These are phyloP conservation scores for Drosophila pachea DNA, from an alignment of 1,140 invertebrate genomes.

Conservation along the genomic window DNA sequence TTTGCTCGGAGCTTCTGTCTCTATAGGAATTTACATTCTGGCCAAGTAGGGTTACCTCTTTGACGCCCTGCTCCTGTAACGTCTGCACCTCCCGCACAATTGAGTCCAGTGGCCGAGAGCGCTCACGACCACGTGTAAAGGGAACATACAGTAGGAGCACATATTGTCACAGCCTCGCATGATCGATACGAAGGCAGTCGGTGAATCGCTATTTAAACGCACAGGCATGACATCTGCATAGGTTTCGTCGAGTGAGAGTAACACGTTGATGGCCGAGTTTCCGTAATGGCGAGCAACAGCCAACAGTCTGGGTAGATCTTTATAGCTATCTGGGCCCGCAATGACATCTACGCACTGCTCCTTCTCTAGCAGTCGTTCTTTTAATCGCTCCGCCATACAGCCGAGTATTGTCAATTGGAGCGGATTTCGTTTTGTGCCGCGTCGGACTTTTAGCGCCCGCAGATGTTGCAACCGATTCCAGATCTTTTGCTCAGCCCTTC, in stretches of 20 bases:
- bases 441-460: slow-evolving; percentile 83
- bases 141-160: slow-evolving; percentile 97
- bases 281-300: slow-evolving; percentile 85
- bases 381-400: slow-evolving; percentile 98
- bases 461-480: slow-evolving; percentile 89
- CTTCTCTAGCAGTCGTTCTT: slow-evolving; percentile 91
- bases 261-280: slow-evolving; percentile 94
- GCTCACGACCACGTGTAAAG: slow-evolving; percentile 94
- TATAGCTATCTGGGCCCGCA: slow-evolving; percentile 97
- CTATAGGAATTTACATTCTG: slow-evolving; percentile 99
- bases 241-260: slow-evolving; percentile 97
- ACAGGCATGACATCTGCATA: slow-evolving; percentile 97
- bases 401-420: slow-evolving; percentile 86
- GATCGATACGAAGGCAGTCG: slow-evolving; percentile 95
- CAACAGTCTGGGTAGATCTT: slow-evolving; percentile 93
- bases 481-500: slow-evolving; percentile 95
- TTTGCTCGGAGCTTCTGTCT: slow-evolving; percentile 81
- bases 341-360: slow-evolving; percentile 93
- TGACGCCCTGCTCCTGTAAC: slow-evolving; percentile 90
- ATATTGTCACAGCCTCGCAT: slow-evolving; percentile 99
- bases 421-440: slow-evolving; percentile 78
- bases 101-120: slow-evolving; percentile 91
- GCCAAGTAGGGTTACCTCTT: slow-evolving; percentile 92
- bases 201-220: slow-evolving; percentile 87
- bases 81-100: slow-evolving; percentile 91